Evolutionary conservation across 2,888 invertebrate species (phyloP), one percentile per base, ranked within the genome.

Genomic region (Platerodrilus igneus): DNA sequence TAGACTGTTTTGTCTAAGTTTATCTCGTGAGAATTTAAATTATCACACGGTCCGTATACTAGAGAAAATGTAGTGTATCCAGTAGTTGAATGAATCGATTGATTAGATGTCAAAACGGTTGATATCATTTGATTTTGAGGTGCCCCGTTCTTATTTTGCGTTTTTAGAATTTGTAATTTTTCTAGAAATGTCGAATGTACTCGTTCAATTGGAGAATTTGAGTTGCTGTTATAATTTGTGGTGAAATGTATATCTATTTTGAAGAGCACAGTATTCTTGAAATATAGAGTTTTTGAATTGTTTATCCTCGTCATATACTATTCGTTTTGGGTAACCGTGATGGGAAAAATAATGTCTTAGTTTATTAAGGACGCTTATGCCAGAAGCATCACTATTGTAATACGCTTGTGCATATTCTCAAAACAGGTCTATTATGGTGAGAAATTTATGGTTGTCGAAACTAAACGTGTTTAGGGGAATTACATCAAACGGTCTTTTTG

Each of bases 251-350:
- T 3, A 3, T 47, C 26, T 8, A 47, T 47, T 28, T 49, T 49
- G 10, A 37, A 35, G 17, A 2, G 8, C n/a, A 15, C 40, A 44
- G 23, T 34, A 45, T 36, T 47, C 34, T 13, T 39, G 20, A 14
- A 47, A 36, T 1, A 38, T 22, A 13, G 40, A 37, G n/a, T 50
- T 47, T 35, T 45, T 47, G 28, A 50, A 45, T 34, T 49, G 39
- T 31, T 41, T 47, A 2, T 40, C 49, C 37, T 47, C 41, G 16
- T 49, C 49, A 20, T 38, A 47, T 13, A 45, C 42, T 4, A 45
- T 29, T 22, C 34, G 38, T n/a, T 28, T 28, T n/a, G 47, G 49
- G 16, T 34, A 47, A 8, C 21, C 19, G 21, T 47, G 46, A 21
- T 46, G 41, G 2, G 41, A 16, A n/a, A 41, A 44, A 11, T 31